Base-by-base conservation (phyloP, 2,888 invertebrate species). In the Harpalus rubripes region DNA sequence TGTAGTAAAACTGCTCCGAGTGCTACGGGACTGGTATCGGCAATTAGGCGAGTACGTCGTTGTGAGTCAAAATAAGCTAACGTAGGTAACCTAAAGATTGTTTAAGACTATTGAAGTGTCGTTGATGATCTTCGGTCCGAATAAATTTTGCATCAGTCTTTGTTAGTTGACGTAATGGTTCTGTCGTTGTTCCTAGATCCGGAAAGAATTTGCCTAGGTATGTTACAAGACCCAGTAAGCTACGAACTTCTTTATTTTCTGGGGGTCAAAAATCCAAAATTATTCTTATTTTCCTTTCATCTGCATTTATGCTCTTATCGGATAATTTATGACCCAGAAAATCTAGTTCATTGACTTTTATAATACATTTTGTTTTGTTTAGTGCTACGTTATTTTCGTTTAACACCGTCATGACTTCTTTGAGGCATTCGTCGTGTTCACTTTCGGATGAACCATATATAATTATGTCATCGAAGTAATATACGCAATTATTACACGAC, bases 321-420 rank as follows among this genome's bases (percentile, higher is more conserved):
- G 22, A 52, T 56, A 78, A 44, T 56, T 44, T 26, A 56, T 78
- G 58, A 22, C 56, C 78, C 56, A 78, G 4, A 26, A 78, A 78
- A 18, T 78, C 58, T 8, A 56, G 16, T 78, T 78, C 26, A 8
- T 78, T 4, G 15, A n/a, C n/a, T 22, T 52, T 52, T 10, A 52
- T 56, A 15, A 44, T n/a, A 22, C 56, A 78, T 56, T 78, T 78
- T 56, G 12, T 3, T 12, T 39, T 10, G 41, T 72, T 39, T 16
- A 44, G 22, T 10, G 16, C 5, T 3, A 72, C 41, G n/a, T 18
- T 44, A 39, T 16, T 72, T 41, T 72, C 44, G 15, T 41, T 72
- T 15, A 44, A n/a, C 0, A 39, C 68, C 18, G 5, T 39, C 7
- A 39, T 22, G 7, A 68, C 68, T 18, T 68, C 16, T 15, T 7